Evolutionary conservation across 1,140 invertebrate genomes (phyloP), one percentile per base, ranked within the genome.

Genomic region (Heliconius eleuchia): DNA sequence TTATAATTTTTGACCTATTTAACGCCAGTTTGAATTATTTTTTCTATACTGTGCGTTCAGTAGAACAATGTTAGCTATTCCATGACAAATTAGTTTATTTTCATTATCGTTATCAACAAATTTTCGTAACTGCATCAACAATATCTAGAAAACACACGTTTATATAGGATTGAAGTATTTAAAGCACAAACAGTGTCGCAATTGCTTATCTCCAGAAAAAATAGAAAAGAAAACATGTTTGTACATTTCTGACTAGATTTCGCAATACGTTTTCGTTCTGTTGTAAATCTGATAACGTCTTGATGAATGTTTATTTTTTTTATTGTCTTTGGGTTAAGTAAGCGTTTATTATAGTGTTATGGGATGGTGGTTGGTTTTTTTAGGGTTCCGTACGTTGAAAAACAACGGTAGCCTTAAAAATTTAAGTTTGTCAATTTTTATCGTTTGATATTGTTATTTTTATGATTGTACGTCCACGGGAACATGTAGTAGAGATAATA

Each of bases 161-260:
- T 66, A 66, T 27, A 23, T 30, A 27, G 27, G 27, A 66, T 66
- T 66, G 60, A 66, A 66, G 60, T 23, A 66, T 66, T 66, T 66
- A 4, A 66, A 66, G 60, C 60, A 66, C 60, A 66, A 66, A 76
- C 74, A 76, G 66, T 66, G 74, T 7, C 74, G 57, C 74, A 76
- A 76, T 76, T 76, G 60, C 37, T 76, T 76, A 76, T 76, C 74
- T 76, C 1, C 1, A 57, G 46, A 66, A 37, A n/a, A 76, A 76
- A 76, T 76, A 70, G 74, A 76, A 76, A 76, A 66, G 55, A 76
- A 76, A 66, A 78, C 77, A 42, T 42, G 19, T 39, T 23, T 23
- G 5, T 60, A 66, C 57, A 27, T 2, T 57, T n/a, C 27, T 30
- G 60, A 13, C 9, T 27, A 27, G 57, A 71, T 57, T 78, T 78